Percentiles rank a stretch among this genome's conserved stretches.
Evolutionary conservation across 1,140 invertebrate species (phyloP).

Genomic region (Sycobia sp.): DNA sequence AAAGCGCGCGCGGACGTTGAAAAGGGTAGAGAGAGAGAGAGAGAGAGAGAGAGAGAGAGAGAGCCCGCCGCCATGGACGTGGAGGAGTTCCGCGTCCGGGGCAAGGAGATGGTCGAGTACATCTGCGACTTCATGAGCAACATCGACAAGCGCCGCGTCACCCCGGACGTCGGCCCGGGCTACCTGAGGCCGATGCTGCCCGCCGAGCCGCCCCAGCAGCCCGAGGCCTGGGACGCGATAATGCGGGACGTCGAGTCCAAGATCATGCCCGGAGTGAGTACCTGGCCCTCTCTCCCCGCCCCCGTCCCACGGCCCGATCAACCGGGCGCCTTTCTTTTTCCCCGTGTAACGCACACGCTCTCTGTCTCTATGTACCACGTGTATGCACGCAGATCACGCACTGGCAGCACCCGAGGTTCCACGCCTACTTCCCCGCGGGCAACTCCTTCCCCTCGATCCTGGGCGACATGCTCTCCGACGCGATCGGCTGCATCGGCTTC

Average conservation of each 20-base stretch:
- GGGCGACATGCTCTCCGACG: constrained; percentile 96
- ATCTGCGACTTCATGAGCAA: constrained; percentile 95
- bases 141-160: constrained; percentile 80
- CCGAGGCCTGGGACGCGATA: constrained; percentile 89
- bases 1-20: too few species aligned
- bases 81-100: constrained; percentile 84
- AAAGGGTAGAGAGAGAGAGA: too few species aligned
- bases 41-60: background rate
- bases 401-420: constrained; percentile 99
- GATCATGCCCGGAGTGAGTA: constrained; percentile 96
- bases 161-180: constrained; percentile 88
- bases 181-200: constrained; percentile 87
- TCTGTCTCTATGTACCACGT: too few species aligned
- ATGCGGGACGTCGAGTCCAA: constrained; percentile 93
- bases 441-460: constrained; percentile 97
- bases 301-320: too few species aligned
- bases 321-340: too few species aligned
- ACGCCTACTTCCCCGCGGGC: constrained; percentile 98
- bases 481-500: constrained; percentile 96
- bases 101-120: constrained; percentile 98
- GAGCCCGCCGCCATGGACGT: constrained; percentile 74
- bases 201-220: constrained; percentile 79
- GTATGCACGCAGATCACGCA: constrained; percentile 89
- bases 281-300: too few species aligned
- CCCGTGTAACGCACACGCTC: too few species aligned